phyloP scores from a whole-genome alignment of 2,888 invertebrate genomes.

The Campoplex capitator region DNA sequence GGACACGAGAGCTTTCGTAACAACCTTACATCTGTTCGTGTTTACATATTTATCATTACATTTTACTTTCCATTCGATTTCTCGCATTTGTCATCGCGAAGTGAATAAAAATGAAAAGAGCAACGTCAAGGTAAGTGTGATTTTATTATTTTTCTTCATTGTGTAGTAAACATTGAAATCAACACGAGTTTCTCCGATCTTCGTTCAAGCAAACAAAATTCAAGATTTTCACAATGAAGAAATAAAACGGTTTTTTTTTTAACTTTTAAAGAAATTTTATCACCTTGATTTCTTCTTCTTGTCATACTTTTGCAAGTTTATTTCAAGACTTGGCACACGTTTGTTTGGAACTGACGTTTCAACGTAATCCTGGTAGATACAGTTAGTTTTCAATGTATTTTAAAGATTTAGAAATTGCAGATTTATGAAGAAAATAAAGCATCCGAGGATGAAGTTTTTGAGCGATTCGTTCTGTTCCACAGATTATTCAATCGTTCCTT shows the following conservation, averaged over 20 bases:
- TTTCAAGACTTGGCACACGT: neutral
- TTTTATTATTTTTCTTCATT: neutral
- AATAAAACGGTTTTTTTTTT: neutral
- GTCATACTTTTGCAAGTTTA: neutral
- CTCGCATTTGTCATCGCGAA: neutral
- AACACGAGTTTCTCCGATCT: neutral
- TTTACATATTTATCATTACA: neutral
- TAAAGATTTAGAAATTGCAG: neutral
- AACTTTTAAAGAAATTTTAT: neutral
- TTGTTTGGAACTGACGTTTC: neutral
- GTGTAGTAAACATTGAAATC: neutral
- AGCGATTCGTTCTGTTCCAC: neutral
- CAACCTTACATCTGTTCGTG: neutral
- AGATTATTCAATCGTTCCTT: neutral
- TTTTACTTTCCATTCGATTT: conserved; percentile 6
- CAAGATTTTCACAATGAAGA: neutral
- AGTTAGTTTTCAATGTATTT: neutral
- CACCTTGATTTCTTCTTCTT: neutral
- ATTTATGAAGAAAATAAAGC: neutral
- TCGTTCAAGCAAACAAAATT: neutral
- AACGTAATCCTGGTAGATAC: neutral
- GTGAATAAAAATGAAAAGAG: conserved; percentile 38
- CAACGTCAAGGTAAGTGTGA: conserved; percentile 45
- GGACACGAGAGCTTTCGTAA: neutral
- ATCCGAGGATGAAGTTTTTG: neutral